A percentile compares a stretch with the other conserved stretches of the same genome.
phyloP scores from a whole-genome alignment of 2,797 vertebrate genomes.

The Glossophaga mutica region DNA sequence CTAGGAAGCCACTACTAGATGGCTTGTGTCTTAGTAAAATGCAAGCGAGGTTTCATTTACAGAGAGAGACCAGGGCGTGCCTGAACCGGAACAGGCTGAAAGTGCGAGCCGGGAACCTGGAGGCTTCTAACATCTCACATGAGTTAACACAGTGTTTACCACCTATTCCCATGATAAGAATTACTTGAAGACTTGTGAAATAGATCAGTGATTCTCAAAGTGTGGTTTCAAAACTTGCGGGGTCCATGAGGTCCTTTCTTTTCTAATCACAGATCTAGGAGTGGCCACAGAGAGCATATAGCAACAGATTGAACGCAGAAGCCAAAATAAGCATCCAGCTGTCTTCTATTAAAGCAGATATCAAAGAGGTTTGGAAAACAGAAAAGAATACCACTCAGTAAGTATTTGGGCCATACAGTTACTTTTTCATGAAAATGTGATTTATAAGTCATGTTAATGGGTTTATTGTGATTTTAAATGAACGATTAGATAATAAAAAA shows the following conservation, averaged over 20 bases:
- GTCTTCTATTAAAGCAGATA: constrained; percentile 21
- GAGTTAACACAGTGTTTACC: not conserved
- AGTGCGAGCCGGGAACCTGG: not conserved
- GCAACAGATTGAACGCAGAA: not conserved
- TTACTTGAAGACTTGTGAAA: not conserved
- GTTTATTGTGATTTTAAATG: constrained; percentile 2
- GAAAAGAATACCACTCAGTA: not conserved
- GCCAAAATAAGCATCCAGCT: not conserved
- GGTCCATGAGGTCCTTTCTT: not conserved
- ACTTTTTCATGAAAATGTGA: constrained; percentile 39
- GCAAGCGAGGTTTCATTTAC: not conserved
- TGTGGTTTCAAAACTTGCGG: not conserved
- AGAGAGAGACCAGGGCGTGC: not conserved
- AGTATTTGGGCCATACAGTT: constrained; percentile 8
- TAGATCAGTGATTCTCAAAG: constrained; percentile 16
- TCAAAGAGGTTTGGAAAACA: constrained; percentile 22
- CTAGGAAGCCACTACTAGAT: not conserved
- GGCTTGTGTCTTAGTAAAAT: not conserved
- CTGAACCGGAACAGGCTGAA: not conserved
- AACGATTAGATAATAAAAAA: constrained; percentile 3
- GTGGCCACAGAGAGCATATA: constrained; percentile 21
- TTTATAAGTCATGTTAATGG: not conserved
- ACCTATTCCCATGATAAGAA: not conserved
- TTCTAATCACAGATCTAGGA: constrained; percentile 9
- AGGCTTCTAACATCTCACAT: not conserved